These are phyloP conservation scores for Propithecus perrieri DNA, from an alignment of 2,797 vertebrate species.

Conservation along the genomic window DNA sequence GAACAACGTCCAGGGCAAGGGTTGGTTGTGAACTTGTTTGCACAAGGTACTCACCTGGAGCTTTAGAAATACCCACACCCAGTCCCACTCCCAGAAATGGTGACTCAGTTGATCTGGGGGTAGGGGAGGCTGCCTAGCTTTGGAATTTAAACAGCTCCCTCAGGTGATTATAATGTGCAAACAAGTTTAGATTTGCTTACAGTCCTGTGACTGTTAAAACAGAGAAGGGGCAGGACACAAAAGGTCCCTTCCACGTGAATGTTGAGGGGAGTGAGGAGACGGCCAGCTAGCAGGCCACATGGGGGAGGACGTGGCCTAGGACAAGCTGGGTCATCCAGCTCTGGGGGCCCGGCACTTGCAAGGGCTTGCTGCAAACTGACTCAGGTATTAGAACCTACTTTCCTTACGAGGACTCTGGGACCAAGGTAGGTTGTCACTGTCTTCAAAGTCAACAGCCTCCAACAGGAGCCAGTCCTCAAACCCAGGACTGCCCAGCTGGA, in stretches of 20 bases:
- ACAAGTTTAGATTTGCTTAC: not conserved
- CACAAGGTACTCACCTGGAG: not conserved
- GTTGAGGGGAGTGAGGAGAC: not conserved
- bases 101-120: not conserved
- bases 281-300: fast-evolving
- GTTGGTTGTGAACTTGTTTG: not conserved
- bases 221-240: not conserved
- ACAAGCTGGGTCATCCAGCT: not conserved
- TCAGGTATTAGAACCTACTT: not conserved
- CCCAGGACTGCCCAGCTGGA: not conserved
- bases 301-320: not conserved
- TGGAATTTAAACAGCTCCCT: not conserved
- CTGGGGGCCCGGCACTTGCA: no score
- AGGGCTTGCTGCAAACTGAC: not conserved
- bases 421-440: not conserved
- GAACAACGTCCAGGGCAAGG: not conserved
- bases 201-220: not conserved
- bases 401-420: not conserved
- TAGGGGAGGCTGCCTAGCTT: not conserved
- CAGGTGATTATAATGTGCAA: not conserved
- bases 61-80: not conserved
- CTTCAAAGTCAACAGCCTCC: not conserved
- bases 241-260: not conserved
- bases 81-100: not conserved
- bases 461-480: not conserved